phyloP scores from a whole-genome alignment of 2,797 vertebrate species.

The Microtus californicus region DNA sequence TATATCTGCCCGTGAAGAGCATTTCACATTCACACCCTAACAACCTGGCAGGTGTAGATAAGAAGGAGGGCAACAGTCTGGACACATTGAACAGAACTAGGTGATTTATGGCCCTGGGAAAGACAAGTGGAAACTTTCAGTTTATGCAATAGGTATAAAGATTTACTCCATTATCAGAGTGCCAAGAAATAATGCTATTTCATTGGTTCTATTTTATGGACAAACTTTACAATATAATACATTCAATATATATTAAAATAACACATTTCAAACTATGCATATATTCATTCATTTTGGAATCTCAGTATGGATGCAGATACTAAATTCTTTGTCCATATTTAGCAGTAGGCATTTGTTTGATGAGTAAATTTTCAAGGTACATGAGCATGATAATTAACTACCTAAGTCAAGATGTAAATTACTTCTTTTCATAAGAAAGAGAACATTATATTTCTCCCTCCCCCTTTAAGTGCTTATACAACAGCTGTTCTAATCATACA shows the following conservation, averaged over 20 bases:
- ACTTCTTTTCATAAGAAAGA: not conserved
- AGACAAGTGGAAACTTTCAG: not conserved
- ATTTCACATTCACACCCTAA: not conserved
- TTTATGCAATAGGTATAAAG: not conserved
- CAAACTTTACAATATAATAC: not conserved
- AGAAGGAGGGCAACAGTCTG: not conserved
- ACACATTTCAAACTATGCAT: not conserved
- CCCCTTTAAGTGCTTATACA: not conserved
- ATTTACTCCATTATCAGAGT: not conserved
- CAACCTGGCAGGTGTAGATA: not conserved
- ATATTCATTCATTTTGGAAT: not conserved
- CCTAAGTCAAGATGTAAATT: conserved; percentile 55
- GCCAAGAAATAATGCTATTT: not conserved
- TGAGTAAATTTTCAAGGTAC: conserved; percentile 44
- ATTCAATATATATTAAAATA: not conserved
- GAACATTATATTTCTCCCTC: not conserved
- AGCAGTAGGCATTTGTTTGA: conserved; percentile 25
- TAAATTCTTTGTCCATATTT: not conserved
- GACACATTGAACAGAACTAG: not conserved
- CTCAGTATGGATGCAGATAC: not conserved
- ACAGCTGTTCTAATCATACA: conserved; percentile 33
- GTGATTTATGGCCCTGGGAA: not conserved
- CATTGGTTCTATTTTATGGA: not conserved
- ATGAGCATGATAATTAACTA: conserved; percentile 30
- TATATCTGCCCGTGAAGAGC: too few relatives aligned